Evolutionary conservation across 2,797 vertebrate species (phyloP), one percentile per base, ranked within the genome.

Genomic region (Sebastes oblongus): DNA sequence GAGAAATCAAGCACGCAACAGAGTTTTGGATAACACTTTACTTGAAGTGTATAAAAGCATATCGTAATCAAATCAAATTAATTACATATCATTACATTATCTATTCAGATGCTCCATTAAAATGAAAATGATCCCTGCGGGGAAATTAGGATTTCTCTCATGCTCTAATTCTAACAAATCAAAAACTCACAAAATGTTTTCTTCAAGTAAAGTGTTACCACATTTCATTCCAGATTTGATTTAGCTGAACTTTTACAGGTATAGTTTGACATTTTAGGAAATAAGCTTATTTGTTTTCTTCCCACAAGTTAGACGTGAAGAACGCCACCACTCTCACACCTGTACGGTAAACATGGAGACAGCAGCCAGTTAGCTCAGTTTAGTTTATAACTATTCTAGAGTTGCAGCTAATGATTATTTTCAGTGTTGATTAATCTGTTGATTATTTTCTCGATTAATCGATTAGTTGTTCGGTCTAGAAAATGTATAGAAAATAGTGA

Each of bases 181-280:
- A 46, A 69, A 50, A 60, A 66, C 29, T 20, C 14, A 42, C 25
- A 32, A 64, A 36, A 16, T n/a, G 1, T 7, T 52, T 70, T 56
- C 78, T 83, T 82, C 68, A 85, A 88, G 78, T 82, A 78, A 85
- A 84, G 66, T 30, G 81, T 59, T 14, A 61, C 78, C 60, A 7
- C 22, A 39, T 59, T 77, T 78, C 10, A 67, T 12, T 67, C 3
- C 20, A 75, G 4, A 39, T 65, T 68, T 30, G 8, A 39, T n/a
- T 30, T 3, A 16, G 2, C 18, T 64, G 0, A 64, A 55, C 20
- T 67, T 42, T 36, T 27, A 72, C 3, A 56, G 4, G 14, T 22
- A 59, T n/a, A 32, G n/a, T 62, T 66, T 34, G 14, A 66, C 55
- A 69, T 75, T 70, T 67, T 56, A 36, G 32, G 54, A 72, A 72